Base-by-base conservation (phyloP, 2,797 vertebrate species). In the Argya squamiceps region DNA sequence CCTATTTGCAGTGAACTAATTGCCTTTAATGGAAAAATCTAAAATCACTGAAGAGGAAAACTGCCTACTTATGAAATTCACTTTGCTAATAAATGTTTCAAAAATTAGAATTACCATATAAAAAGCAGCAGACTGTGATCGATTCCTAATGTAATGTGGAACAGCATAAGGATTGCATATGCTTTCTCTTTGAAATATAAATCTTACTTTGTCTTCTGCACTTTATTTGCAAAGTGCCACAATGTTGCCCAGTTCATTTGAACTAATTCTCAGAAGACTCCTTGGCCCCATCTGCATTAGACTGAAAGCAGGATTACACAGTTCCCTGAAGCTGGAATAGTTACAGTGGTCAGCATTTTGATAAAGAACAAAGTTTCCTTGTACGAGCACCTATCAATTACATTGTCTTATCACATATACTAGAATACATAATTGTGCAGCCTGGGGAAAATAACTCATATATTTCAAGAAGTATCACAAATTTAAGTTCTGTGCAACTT, bases 1-100 rank as follows among this genome's bases (percentile, higher is more conserved):
- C 85, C 91, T 95, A 94, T 95, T 95, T 94, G 92, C 73, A 93
- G 46, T 75, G 95, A 94, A 96, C 91, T 97, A 97, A 97, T 97
- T 97, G 96, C 93, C 95, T 96, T 79, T 97, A 97, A 97, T 97
- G 96, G 96, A 95, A 95, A 95, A 93, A 89, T 92, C 85, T 79
- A 96, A 97, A 96, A 95, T 88, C 53, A 91, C 27, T 9, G 2
- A 92, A 87, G 82, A 94, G n/a, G 71, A 95, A 79, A 82, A 52
- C 29, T 90, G 93, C 86, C 93, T 95, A 6, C 91, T 93, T 83
- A 84, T 23, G 81, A 87, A 90, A 84, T 62, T 90, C 81, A 47
- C 74, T 93, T 77, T 82, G 69, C 78, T 93, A 91, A 97, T 97
- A 97, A 93, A 92, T 96, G 93, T 94, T 97, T 95, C 85, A 97